Evolutionary conservation across 2,888 invertebrate species (phyloP), one percentile per base, ranked within the genome.

Genomic region (Lochmaea capreae): DNA sequence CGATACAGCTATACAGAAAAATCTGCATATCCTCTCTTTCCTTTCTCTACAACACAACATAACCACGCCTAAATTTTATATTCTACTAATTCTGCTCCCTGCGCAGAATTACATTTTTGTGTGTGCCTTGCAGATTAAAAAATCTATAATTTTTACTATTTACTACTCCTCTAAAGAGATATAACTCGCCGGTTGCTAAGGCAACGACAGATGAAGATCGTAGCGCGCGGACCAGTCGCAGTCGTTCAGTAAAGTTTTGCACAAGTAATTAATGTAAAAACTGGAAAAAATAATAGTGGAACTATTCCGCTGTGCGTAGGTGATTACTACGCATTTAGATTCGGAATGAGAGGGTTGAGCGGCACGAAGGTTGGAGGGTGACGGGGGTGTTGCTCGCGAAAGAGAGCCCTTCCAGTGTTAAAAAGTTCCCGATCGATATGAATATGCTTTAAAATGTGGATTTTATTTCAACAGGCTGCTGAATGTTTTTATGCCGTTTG

Each of bases 391-490:
- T 42, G 62, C 76, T 81, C 79, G 80, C 80, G 73, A 80, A 67
- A 75, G 72, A 80, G 83, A 85, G 84, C 85, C 86, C 85, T 75
- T 74, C 74, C 87, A 86, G 89, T 88, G 89, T 89, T 89, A 90
- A 90, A 90, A 90, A 90, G 86, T 89, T 88, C 86, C 86, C 88
- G 89, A 90, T 90, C 90, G 89, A 90, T 90, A 90, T 89, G 89
- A 90, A 90, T 90, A 89, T 90, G 90, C 89, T 90, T 90, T 90
- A 90, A 90, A 90, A 89, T 89, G 89, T 88, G 89, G 89, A 89
- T 90, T 90, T 90, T 90, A 90, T 90, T 89, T 89, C 89, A 88
- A 88, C 87, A 88, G 87, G 87, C 86, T 85, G 84, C 82, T 67
- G 78, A 67, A 62, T 63, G 65, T 52, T 67, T 79, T 81, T 77